Conservation (phyloP, 2,113 vertebrate species). For the Thalassoma bifasciatum region DNA sequence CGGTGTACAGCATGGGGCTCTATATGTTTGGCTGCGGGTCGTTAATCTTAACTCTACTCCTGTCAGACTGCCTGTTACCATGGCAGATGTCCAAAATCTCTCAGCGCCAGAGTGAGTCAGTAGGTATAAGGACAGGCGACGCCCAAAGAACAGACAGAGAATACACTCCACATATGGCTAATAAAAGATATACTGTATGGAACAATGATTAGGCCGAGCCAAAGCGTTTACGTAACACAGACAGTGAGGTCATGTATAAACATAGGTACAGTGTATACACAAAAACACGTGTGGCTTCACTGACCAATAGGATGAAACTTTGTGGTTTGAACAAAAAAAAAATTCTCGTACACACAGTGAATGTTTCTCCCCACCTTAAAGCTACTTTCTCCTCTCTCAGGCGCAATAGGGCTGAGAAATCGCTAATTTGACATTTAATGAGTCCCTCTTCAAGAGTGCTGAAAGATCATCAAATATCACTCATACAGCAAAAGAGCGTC, state of each 20-base stretch:
- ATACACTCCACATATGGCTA: constrained; percentile 26
- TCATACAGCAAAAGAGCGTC: constrained; percentile 40
- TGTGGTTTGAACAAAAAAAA: constrained; percentile 46
- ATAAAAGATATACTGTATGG: constrained; percentile 46
- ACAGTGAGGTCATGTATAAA: constrained; percentile 32
- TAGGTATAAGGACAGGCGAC: constrained; percentile 56
- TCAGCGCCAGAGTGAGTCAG: constrained; percentile 61
- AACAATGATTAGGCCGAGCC: constrained; percentile 26
- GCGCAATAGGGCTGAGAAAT: constrained; percentile 36
- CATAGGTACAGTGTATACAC: constrained; percentile 1
- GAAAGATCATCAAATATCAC: constrained; percentile 56
- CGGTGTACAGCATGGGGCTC: constrained; percentile 67
- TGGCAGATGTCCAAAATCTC: constrained; percentile 66
- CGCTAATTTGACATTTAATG: constrained; percentile 58
- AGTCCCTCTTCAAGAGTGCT: constrained; percentile 62
- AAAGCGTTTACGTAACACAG: constrained; percentile 43
- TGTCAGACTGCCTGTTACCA: constrained; percentile 67
- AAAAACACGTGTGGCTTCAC: constrained; percentile 38
- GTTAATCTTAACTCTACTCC: constrained; percentile 76
- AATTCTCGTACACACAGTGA: constrained; percentile 24
- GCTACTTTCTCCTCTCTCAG: constrained; percentile 42
- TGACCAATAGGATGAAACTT: constrained; percentile 29
- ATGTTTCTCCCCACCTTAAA: constrained; percentile 29
- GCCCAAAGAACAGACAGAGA: constrained; percentile 41
- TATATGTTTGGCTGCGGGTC: constrained; percentile 69